A percentile compares a stretch with the other conserved stretches of the same genome.
Evolutionary conservation across 1,140 invertebrate species (phyloP).

Genomic region (Euwallacea fornicatus): DNA sequence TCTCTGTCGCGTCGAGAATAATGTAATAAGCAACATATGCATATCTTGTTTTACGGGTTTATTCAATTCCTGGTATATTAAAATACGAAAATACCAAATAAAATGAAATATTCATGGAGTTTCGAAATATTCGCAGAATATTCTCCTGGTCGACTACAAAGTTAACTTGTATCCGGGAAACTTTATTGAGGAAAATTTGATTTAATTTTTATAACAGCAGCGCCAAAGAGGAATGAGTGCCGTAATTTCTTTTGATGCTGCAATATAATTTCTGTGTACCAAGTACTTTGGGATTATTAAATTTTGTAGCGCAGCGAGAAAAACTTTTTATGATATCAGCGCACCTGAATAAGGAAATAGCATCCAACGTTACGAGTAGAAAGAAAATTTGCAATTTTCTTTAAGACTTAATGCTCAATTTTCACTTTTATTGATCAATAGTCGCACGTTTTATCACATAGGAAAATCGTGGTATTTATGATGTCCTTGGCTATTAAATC

Average conservation of each 20-base stretch:
- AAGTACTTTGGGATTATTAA: slow-evolving; percentile 48
- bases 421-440: slow-evolving; percentile 22
- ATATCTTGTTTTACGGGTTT: slow-evolving; percentile 26
- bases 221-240: slow-evolving; percentile 53
- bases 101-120: slow-evolving; percentile 41
- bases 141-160: slow-evolving; percentile 46
- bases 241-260: slow-evolving; percentile 54
- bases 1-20: slow-evolving; percentile 2
- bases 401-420: slow-evolving; percentile 28
- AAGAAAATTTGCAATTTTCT: slow-evolving; percentile 33
- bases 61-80: slow-evolving; percentile 33
- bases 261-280: slow-evolving; percentile 53
- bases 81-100: slow-evolving; percentile 38
- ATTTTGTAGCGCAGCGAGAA: slow-evolving; percentile 47
- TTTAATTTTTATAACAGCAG: slow-evolving; percentile 54
- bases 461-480: too few relatives aligned
- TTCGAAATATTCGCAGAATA: slow-evolving; percentile 42
- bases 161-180: slow-evolving; percentile 54
- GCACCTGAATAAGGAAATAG: slow-evolving; percentile 46
- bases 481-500: too few relatives aligned
- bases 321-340: slow-evolving; percentile 44
- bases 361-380: slow-evolving; percentile 33
- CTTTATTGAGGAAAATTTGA: slow-evolving; percentile 54
- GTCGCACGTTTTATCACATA: background rate
- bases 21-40: slow-evolving; percentile 16